Evolutionary conservation across 2,113 vertebrate genomes (phyloP).

Genomic region (Sinocyclocheilus anshuiensis): DNA sequence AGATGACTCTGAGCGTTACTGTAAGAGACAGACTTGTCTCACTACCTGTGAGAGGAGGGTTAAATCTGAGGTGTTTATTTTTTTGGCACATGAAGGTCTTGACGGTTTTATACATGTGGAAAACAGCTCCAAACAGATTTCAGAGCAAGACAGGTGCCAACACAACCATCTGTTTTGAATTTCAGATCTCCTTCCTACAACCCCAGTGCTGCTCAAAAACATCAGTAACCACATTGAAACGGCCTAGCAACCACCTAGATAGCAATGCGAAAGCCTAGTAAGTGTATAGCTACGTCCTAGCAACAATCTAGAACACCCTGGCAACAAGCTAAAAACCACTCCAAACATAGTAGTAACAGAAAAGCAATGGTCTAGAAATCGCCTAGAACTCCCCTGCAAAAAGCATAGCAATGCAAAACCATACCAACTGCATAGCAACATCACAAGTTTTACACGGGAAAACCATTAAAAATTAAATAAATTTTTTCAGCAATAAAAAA

Average conservation of each 20-base stretch:
- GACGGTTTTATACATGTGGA: constrained; percentile 76
- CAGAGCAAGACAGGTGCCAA: constrained; percentile 77
- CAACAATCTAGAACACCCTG: not conserved
- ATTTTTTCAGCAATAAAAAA: not conserved
- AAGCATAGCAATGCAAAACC: not conserved
- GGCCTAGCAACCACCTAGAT: not conserved
- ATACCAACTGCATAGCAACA: not conserved
- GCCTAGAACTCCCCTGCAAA: not conserved
- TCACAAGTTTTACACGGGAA: no score
- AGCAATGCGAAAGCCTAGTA: not conserved
- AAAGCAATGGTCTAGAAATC: not conserved
- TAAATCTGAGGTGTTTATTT: constrained; percentile 69
- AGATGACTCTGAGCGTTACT: not conserved
- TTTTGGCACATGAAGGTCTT: constrained; percentile 69
- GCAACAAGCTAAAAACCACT: not conserved
- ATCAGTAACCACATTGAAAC: not conserved
- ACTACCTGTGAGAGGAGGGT: constrained; percentile 70
- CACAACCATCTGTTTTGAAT: constrained; percentile 81
- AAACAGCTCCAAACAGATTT: constrained; percentile 82
- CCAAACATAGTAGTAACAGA: no score
- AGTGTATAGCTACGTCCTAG: not conserved
- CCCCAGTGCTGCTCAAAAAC: constrained; percentile 18
- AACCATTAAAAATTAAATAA: not conserved
- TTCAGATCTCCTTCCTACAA: constrained; percentile 67
- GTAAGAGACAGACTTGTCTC: not conserved